phyloP scores from a whole-genome alignment of 2,888 invertebrate genomes.

The Anarsia innoxiella region DNA sequence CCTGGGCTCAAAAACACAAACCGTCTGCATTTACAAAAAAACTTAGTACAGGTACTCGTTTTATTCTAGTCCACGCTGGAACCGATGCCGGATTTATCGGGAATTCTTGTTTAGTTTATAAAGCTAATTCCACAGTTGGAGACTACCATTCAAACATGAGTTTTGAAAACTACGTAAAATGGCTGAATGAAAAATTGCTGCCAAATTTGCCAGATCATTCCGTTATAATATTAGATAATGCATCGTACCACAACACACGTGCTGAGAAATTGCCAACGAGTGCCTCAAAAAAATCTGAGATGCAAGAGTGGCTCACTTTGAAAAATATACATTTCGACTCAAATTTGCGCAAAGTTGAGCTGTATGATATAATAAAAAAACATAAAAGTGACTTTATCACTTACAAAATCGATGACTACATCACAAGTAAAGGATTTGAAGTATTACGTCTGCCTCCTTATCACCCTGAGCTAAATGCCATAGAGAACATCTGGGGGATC shows the following conservation, averaged over 20 bases:
- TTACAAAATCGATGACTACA: slow-evolving; percentile 16
- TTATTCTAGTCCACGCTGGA: slow-evolving; percentile 24
- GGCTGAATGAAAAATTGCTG: slow-evolving; percentile 23
- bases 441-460: slow-evolving; percentile 19
- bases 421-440: slow-evolving; percentile 8
- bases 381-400: slow-evolving; percentile 18
- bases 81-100: slow-evolving; percentile 21
- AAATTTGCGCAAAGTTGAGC: slow-evolving; percentile 17
- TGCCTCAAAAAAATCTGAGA: slow-evolving; percentile 16
- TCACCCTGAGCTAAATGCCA: slow-evolving; percentile 16
- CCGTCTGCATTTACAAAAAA: slow-evolving; percentile 17
- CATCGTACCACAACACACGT: slow-evolving; percentile 17
- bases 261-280: slow-evolving; percentile 15
- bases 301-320: slow-evolving; percentile 19
- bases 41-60: slow-evolving; percentile 17
- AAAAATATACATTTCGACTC: slow-evolving; percentile 19
- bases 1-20: slow-evolving; percentile 15
- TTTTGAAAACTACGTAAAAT: slow-evolving; percentile 23
- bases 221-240: slow-evolving; percentile 21
- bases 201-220: slow-evolving; percentile 19
- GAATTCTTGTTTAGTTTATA: slow-evolving; percentile 23
- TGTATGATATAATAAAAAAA: slow-evolving; percentile 19
- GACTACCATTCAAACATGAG: slow-evolving; percentile 23
- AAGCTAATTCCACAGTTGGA: slow-evolving; percentile 18
- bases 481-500: slow-evolving; percentile 13